These are phyloP conservation scores for Synanthedon myopaeformis DNA, from an alignment of 2,888 invertebrate genomes.

Conservation along the genomic window DNA sequence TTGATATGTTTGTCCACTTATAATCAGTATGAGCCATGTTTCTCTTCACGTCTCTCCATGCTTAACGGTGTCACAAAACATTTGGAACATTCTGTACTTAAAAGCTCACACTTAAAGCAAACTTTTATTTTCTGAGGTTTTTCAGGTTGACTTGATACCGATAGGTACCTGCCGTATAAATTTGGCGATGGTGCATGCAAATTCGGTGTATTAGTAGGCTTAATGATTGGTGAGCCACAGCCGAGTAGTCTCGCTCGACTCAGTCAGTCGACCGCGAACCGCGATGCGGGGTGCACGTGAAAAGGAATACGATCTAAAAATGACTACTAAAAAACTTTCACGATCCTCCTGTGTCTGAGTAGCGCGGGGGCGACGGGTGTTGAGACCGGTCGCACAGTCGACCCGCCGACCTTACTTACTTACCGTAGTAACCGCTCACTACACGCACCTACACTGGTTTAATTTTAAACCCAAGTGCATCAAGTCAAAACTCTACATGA, in stretches of 20 bases:
- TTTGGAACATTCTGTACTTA: no score
- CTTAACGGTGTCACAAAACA: no score
- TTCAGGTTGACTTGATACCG: no score
- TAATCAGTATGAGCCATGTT: no score
- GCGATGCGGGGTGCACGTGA: constrained; percentile 18
- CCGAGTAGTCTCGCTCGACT: not conserved
- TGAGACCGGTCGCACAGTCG: constrained; percentile 51
- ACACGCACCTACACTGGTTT: constrained; percentile 35
- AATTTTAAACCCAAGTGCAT: constrained; percentile 50
- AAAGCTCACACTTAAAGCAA: no score
- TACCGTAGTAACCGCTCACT: constrained; percentile 60
- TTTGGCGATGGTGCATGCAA: not conserved
- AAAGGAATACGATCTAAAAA: constrained; percentile 7
- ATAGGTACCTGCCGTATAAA: not conserved
- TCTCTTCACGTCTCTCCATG: no score
- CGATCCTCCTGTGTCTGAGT: constrained; percentile 20
- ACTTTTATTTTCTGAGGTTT: no score
- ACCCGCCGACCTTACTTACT: constrained; percentile 70
- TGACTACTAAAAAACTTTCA: not conserved
- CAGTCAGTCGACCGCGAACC: constrained; percentile 12
- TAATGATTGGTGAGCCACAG: not conserved
- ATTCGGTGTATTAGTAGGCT: not conserved
- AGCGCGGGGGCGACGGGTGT: constrained; percentile 48
- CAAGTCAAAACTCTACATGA: constrained; percentile 12
- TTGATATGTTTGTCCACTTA: no score